These are phyloP conservation scores for Nasonia oneida DNA, from an alignment of 2,888 invertebrate genomes.

Conservation along the genomic window DNA sequence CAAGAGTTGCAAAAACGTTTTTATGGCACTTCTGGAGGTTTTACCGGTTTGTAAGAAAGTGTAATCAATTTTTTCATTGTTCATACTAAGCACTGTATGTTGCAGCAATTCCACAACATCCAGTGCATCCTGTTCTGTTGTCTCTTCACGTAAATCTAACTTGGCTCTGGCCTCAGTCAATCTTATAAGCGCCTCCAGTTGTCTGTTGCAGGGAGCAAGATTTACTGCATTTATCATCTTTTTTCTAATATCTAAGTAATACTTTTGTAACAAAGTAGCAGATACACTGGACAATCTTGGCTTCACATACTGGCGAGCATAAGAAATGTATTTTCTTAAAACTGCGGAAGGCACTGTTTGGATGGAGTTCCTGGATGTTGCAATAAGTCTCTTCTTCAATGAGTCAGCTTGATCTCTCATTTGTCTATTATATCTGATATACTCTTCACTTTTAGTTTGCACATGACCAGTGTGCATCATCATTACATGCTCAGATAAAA, in stretches of 20 bases:
- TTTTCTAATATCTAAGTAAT: constrained; percentile 89
- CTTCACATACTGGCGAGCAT: constrained; percentile 92
- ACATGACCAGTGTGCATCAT: constrained; percentile 84
- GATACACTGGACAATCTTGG: constrained; percentile 89
- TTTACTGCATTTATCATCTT: constrained; percentile 83
- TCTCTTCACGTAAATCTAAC: constrained; percentile 90
- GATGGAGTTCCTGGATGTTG: constrained; percentile 82
- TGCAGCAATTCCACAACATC: constrained; percentile 93
- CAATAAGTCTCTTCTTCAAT: constrained; percentile 72
- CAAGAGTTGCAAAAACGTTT: constrained; percentile 86
- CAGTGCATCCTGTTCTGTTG: constrained; percentile 88
- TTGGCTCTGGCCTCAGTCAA: constrained; percentile 94
- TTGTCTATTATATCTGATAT: constrained; percentile 3
- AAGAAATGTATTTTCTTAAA: constrained; percentile 94
- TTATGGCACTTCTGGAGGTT: constrained; percentile 77
- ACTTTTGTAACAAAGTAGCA: constrained; percentile 85
- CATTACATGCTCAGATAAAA: constrained; percentile 91
- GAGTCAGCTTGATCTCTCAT: constrained; percentile 24
- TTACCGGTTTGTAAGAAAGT: constrained; percentile 34
- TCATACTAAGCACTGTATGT: constrained; percentile 80
- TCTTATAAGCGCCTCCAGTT: constrained; percentile 93
- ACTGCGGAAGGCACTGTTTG: constrained; percentile 88
- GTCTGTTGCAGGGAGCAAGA: constrained; percentile 90
- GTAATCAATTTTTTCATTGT: constrained; percentile 52
- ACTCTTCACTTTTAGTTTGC: constrained; percentile 40